phyloP scores from a whole-genome alignment of 2,797 vertebrate species.

The Champsocephalus esox region DNA sequence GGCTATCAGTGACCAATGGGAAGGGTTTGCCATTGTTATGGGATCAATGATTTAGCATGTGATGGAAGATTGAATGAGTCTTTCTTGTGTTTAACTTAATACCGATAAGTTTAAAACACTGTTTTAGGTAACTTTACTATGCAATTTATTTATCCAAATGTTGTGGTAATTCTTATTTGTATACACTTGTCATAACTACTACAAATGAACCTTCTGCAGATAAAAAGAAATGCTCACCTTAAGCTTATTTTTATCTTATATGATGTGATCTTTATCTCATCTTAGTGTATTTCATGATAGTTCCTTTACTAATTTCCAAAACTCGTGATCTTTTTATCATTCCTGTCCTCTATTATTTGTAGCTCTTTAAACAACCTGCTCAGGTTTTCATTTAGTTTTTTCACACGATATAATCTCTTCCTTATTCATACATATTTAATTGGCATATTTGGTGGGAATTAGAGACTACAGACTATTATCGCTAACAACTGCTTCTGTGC shows the following conservation, averaged over 20 bases:
- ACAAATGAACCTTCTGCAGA: background rate
- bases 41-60: background rate
- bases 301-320: too few relatives aligned
- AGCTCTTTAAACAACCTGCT: background rate
- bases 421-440: too few relatives aligned
- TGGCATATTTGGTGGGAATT: too few relatives aligned
- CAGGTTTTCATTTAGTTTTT: too few relatives aligned
- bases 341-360: background rate
- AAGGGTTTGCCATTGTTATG: background rate
- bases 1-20: slow-evolving; percentile 21
- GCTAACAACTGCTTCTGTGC: too few relatives aligned
- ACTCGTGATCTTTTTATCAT: background rate
- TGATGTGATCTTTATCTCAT: background rate
- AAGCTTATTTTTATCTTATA: background rate
- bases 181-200: too few relatives aligned
- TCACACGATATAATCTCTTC: too few relatives aligned
- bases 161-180: too few relatives aligned
- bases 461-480: too few relatives aligned
- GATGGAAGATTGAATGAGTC: background rate
- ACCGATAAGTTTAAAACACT: background rate
- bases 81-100: background rate
- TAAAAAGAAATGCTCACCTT: too few relatives aligned
- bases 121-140: too few relatives aligned
- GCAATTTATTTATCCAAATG: too few relatives aligned
- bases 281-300: background rate